A percentile compares a stretch with the other conserved stretches of the same genome.
These are phyloP conservation scores for Cichlasoma orientale DNA, from an alignment of 2,797 vertebrate species.

Conservation along the genomic window DNA sequence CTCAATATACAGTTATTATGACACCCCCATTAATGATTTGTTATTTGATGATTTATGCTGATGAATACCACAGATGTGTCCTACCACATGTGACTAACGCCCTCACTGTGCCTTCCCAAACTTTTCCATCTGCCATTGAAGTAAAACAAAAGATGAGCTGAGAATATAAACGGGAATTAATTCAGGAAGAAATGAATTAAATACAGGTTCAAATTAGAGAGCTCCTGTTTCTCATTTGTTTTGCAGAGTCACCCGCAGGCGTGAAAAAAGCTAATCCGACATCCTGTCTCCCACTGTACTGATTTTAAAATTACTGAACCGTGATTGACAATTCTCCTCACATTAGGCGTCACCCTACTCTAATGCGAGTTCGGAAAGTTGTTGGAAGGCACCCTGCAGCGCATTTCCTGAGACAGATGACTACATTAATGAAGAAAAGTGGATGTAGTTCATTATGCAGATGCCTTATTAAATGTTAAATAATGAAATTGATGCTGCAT, in stretches of 20 bases:
- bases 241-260: slow-evolving; percentile 9
- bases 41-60: neutral
- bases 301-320: slow-evolving; percentile 39
- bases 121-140: neutral
- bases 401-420: slow-evolving; percentile 24
- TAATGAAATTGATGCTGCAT: slow-evolving; percentile 11
- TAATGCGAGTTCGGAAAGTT: slow-evolving; percentile 9
- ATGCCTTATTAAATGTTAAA: slow-evolving; percentile 14
- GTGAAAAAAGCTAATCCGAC: neutral
- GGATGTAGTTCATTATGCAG: slow-evolving; percentile 35
- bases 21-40: neutral
- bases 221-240: neutral
- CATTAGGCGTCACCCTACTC: slow-evolving; percentile 5
- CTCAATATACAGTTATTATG: neutral
- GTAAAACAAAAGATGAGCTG: neutral
- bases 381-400: slow-evolving; percentile 41
- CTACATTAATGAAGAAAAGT: slow-evolving; percentile 33
- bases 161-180: slow-evolving; percentile 10
- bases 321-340: slow-evolving; percentile 45
- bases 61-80: neutral
- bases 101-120: neutral
- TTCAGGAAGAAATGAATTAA: slow-evolving; percentile 2
- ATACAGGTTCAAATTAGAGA: neutral
- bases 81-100: neutral
- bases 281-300: slow-evolving; percentile 22